A percentile compares a stretch with the other conserved stretches of the same genome.
Conservation (phyloP, 37 sponge, comb jelly and placozoan species). For the Geodia barretti region DNA sequence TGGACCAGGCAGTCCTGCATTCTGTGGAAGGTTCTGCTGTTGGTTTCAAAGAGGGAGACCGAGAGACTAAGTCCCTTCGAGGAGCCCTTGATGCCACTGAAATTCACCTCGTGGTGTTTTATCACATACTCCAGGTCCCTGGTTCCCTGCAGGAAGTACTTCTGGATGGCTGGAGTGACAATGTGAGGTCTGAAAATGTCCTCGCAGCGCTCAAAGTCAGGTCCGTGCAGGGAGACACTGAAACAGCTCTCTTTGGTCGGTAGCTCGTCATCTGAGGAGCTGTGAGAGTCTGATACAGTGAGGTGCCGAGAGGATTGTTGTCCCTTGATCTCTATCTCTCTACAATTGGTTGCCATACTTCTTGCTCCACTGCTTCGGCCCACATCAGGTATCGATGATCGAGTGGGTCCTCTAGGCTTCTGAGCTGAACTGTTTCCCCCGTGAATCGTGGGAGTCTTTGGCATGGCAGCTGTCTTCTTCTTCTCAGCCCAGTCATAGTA, state of each 20-base stretch:
- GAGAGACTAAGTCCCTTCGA: conserved; percentile 39
- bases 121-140: conserved; percentile 31
- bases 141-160: conserved; percentile 1
- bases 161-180: neutral
- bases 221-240: neutral
- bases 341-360: too few relatives aligned
- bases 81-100: conserved; percentile 43
- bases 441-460: neutral
- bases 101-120: conserved; percentile 30
- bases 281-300: neutral
- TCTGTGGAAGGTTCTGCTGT: conserved; percentile 51
- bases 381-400: too few relatives aligned
- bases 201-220: neutral
- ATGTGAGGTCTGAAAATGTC: neutral
- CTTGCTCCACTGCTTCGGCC: too few relatives aligned
- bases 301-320: neutral
- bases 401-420: neutral
- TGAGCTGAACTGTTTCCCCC: neutral
- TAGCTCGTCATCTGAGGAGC: too few relatives aligned
- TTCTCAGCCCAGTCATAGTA: conserved; percentile 36
- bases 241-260: too few relatives aligned
- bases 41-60: conserved; percentile 53
- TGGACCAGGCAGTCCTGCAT: conserved; percentile 35
- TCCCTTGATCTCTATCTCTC: too few relatives aligned
- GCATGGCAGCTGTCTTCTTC: neutral